phyloP scores from a whole-genome alignment of 2,113 vertebrate species.

The Cervus canadensis region DNA sequence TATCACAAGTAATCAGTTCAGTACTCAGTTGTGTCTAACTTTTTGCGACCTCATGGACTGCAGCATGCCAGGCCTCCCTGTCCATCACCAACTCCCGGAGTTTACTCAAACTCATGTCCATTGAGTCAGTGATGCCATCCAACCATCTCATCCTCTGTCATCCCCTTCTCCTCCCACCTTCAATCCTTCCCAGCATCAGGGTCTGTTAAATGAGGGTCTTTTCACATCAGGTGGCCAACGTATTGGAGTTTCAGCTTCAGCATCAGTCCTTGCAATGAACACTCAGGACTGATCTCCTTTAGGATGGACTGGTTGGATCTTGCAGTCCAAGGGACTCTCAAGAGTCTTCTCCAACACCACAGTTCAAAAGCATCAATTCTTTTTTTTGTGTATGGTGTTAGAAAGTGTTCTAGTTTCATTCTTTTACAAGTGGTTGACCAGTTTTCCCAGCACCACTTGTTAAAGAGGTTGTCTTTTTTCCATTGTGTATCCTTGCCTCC shows the following conservation, averaged over 20 bases:
- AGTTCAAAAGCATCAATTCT: not conserved
- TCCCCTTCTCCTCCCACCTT: not conserved
- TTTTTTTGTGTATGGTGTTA: too few species aligned
- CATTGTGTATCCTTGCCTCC: too few species aligned
- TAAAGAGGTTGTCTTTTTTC: too few species aligned
- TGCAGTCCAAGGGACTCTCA: not conserved
- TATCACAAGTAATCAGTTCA: not conserved
- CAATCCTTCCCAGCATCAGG: not conserved
- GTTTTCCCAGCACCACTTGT: too few species aligned
- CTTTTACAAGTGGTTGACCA: too few species aligned
- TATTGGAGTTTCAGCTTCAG: not conserved
- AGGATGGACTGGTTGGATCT: not conserved
- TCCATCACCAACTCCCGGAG: not conserved
- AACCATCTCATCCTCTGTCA: not conserved
- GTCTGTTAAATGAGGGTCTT: not conserved
- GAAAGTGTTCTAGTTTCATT: too few species aligned
- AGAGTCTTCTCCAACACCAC: not conserved
- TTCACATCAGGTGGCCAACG: rapidly evolving
- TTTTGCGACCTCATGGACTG: not conserved
- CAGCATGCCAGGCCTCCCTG: rapidly evolving
- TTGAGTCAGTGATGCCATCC: not conserved
- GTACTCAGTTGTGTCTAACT: not conserved
- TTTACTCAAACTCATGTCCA: not conserved
- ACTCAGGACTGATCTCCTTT: not conserved
- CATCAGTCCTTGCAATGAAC: not conserved